These are phyloP conservation scores for Spermophilus dauricus DNA, from an alignment of 2,113 vertebrate genomes.

Conservation along the genomic window DNA sequence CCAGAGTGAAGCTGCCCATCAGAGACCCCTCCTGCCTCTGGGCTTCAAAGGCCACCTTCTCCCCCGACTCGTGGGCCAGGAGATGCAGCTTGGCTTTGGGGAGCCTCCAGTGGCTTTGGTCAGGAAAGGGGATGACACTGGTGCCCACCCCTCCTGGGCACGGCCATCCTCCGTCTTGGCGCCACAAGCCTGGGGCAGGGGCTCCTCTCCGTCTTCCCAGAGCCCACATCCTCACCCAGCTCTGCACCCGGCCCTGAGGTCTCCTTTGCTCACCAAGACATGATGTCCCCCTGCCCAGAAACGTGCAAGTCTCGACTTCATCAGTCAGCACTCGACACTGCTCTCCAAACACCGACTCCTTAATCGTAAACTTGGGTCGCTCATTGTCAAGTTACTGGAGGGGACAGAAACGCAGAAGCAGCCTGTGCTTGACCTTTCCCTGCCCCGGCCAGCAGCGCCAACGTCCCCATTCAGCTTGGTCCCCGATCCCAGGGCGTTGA, in stretches of 20 bases:
- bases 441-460: no score
- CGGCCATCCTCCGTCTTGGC: no score
- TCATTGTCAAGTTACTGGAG: slow-evolving; percentile 71
- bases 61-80: neutral
- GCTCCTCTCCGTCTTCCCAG: slow-evolving; percentile 2
- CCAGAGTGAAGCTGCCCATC: slow-evolving; percentile 18
- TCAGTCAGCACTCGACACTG: slow-evolving; percentile 72
- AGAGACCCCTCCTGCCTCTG: neutral
- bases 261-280: slow-evolving; percentile 75
- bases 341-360: slow-evolving; percentile 74
- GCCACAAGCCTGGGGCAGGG: neutral
- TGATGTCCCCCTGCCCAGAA: slow-evolving; percentile 19
- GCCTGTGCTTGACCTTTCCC: no score
- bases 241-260: slow-evolving; percentile 42
- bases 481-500: accelerated
- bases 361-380: slow-evolving; percentile 65
- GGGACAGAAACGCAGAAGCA: slow-evolving; percentile 29
- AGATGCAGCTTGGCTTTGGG: neutral
- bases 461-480: no score
- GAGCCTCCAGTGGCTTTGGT: accelerated
- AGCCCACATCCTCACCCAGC: neutral
- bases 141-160: neutral
- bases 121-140: neutral
- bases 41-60: neutral
- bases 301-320: slow-evolving; percentile 59